Conservation (phyloP, 1,140 invertebrate species). For the Drosophila repleta region DNA sequence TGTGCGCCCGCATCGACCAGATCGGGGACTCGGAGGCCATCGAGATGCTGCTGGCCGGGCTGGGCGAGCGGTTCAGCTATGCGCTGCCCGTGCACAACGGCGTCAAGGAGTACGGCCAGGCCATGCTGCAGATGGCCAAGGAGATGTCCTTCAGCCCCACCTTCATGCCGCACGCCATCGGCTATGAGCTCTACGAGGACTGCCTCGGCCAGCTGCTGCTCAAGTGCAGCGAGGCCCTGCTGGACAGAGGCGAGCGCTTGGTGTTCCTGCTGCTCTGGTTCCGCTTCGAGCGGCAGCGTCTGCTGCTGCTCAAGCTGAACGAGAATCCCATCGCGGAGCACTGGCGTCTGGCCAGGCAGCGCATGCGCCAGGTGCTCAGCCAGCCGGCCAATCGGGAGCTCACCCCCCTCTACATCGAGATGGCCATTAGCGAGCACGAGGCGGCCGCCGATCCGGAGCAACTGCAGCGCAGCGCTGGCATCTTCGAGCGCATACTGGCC, state of each 20-base stretch:
- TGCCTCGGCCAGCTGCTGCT: conserved; percentile 84
- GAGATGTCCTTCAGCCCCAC: conserved; percentile 85
- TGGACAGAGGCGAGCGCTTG: conserved; percentile 73
- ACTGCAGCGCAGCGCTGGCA: not conserved
- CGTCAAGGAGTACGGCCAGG: not conserved
- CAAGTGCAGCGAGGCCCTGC: conserved; percentile 79
- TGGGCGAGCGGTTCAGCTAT: conserved; percentile 48
- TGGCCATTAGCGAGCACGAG: conserved; percentile 87
- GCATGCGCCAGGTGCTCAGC: conserved; percentile 86
- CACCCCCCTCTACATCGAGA: conserved; percentile 85
- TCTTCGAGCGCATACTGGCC: conserved; percentile 37
- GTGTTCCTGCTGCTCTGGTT: conserved; percentile 87
- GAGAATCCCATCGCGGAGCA: conserved; percentile 82
- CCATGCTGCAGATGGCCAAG: conserved; percentile 50
- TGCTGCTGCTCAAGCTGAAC: conserved; percentile 84
- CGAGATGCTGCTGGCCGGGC: conserved; percentile 71
- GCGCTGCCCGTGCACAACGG: not conserved
- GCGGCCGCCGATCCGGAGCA: conserved; percentile 74
- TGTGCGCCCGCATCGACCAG: conserved; percentile 73
- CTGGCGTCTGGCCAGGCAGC: conserved; percentile 84
- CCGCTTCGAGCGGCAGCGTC: conserved; percentile 86
- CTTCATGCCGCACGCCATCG: conserved; percentile 86
- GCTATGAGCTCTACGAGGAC: conserved; percentile 86
- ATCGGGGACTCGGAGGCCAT: conserved; percentile 84
- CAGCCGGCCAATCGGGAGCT: conserved; percentile 82